Evolutionary conservation across 2,113 vertebrate genomes (phyloP), one percentile per base, ranked within the genome.

Genomic region (Cynocephalus volans): DNA sequence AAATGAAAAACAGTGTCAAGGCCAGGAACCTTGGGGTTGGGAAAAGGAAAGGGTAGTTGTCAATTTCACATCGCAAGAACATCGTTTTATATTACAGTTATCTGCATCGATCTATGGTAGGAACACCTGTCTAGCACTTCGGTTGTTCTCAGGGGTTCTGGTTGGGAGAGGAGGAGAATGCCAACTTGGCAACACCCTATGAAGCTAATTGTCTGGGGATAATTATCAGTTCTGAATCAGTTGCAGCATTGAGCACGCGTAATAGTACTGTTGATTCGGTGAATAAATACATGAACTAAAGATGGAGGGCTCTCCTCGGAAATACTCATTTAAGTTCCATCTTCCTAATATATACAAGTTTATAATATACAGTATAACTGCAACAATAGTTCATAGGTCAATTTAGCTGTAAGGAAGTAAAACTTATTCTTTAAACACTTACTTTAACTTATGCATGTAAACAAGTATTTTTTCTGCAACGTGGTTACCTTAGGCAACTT

Each of bases 381-480:
- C 48, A 75, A 15, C 6, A 24, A 84, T 1, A 89, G n/a, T 91
- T 90, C 28, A 19, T 11, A 33, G 33, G 41, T 75, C 33, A 8
- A 70, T 72, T 70, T 92, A 75, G 41, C 28, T 36, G 84, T 24
- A 85, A 52, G 58, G 11, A 70, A 79, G 90, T 83, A 88, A 88
- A 54, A 54, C 18, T 69, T 52, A 33, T 73, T 77, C 33, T 76
- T 86, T 90, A 76, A 87, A 90, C 3, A 65, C 18, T 45, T 64
- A 80, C 31, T 26, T 28, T 24, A 69, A 70, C 21, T 54, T 85
- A 64, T 3, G 36, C 17, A 45, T 33, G 12, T 69, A 84, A 91
- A 75, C 8, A 85, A 91, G 14, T 87, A 65, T 56, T 90, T 67
- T 79, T 41, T 86, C 60, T 96, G 64, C 36, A 45, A 60, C 84